Conservation (phyloP, 2,888 invertebrate genomes). For the Bhutanitis thaidina region DNA sequence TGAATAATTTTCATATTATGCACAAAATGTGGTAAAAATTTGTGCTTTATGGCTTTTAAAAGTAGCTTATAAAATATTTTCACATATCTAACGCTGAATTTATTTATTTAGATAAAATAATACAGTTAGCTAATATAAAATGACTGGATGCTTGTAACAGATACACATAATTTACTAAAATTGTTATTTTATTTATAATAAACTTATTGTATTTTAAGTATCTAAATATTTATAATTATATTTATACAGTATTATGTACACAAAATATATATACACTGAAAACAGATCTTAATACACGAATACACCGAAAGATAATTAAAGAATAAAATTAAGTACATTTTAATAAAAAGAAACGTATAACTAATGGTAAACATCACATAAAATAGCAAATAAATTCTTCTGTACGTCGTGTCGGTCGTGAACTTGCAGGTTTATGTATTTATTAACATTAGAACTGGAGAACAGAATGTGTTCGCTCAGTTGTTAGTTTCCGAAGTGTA, state of each 20-base stretch:
- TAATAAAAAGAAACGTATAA: conserved; percentile 29
- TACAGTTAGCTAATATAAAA: conserved; percentile 20
- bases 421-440: too few species aligned
- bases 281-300: conserved; percentile 53
- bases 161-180: conserved; percentile 24
- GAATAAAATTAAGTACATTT: conserved; percentile 26
- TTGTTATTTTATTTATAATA: conserved; percentile 30
- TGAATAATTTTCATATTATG: background rate
- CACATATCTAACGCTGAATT: conserved; percentile 3
- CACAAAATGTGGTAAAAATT: background rate
- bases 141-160: conserved; percentile 25
- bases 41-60: conserved; percentile 6
- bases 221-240: conserved; percentile 36
- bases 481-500: too few species aligned
- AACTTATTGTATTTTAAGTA: conserved; percentile 28
- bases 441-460: too few species aligned
- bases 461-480: too few species aligned
- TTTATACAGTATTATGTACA: conserved; percentile 57
- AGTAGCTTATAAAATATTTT: conserved; percentile 3
- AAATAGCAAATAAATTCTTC: conserved; percentile 23
- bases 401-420: background rate
- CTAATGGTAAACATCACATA: conserved; percentile 68
- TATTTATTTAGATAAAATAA: conserved; percentile 11
- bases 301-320: conserved; percentile 27
- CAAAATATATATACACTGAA: conserved; percentile 49